These are phyloP conservation scores for Nycticebus coucang DNA, from an alignment of 2,113 vertebrate species.

Conservation along the genomic window DNA sequence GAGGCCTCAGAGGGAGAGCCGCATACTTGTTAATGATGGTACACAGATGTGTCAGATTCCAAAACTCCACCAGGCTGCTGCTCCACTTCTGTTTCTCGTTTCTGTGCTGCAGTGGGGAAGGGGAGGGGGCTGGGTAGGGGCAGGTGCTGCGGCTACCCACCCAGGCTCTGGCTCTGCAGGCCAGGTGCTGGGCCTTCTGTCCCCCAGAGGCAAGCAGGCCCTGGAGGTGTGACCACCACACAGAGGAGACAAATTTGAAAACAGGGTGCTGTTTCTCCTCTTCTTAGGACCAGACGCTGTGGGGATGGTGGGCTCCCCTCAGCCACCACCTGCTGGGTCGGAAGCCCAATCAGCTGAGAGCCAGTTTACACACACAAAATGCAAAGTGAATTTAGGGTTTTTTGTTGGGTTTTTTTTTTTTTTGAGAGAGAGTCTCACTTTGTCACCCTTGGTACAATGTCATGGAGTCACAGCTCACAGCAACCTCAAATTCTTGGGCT, in stretches of 20 bases:
- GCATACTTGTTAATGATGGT: background rate
- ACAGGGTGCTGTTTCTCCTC: background rate
- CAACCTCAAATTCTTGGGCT: too few species aligned
- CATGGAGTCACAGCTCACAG: too few species aligned
- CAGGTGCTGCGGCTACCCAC: background rate
- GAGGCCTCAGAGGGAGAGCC: background rate
- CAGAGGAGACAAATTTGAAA: background rate
- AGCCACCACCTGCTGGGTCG: background rate
- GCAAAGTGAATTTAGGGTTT: background rate
- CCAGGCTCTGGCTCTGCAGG: background rate
- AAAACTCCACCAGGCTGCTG: too few species aligned
- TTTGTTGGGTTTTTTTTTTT: background rate
- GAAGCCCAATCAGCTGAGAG: background rate
- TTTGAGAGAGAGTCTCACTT: background rate
- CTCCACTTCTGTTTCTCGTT: background rate
- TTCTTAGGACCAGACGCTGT: background rate
- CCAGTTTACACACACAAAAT: background rate
- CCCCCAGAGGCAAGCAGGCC: background rate
- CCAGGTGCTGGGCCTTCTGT: background rate
- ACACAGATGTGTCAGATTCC: background rate
- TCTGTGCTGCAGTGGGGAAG: rapidly evolving
- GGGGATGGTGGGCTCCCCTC: background rate
- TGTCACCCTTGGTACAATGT: too few species aligned
- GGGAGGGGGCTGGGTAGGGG: too few species aligned
- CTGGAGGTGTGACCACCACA: background rate